Percentiles rank a stretch among this genome's conserved stretches.
Evolutionary conservation across 2,797 vertebrate species (phyloP).

Genomic region (Pachyuromys duprasi): DNA sequence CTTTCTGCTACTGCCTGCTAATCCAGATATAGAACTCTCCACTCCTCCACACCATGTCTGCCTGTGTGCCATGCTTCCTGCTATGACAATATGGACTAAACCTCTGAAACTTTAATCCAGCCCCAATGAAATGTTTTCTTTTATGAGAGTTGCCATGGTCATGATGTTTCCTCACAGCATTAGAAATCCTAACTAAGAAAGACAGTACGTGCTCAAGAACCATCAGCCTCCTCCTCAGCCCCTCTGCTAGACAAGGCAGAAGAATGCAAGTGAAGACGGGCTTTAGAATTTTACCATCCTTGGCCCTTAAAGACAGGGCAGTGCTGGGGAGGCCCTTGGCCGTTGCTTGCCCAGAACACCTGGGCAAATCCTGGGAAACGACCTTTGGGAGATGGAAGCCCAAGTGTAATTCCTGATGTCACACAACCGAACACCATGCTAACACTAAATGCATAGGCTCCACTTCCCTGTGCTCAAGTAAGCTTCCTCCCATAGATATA

Average conservation of each 20-base stretch:
- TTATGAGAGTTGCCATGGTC: neutral
- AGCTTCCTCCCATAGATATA: neutral
- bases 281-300: neutral
- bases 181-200: neutral
- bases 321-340: neutral
- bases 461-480: neutral
- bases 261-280: neutral
- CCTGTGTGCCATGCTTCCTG: neutral
- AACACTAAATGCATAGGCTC: neutral
- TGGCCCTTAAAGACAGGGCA: neutral
- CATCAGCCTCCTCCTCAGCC: neutral
- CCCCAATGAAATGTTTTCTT: neutral
- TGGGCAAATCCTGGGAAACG: neutral
- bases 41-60: neutral
- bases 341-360: neutral
- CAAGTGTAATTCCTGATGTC: neutral
- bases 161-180: neutral
- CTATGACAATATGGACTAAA: neutral
- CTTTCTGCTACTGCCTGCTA: neutral
- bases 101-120: neutral
- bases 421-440: neutral
- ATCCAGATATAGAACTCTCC: neutral
- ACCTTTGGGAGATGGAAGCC: neutral
- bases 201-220: neutral
- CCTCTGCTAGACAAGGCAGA: neutral